A percentile compares a stretch with the other conserved stretches of the same genome.
Conservation (phyloP, 2,888 invertebrate species). For the Leistus spinibarbis region DNA sequence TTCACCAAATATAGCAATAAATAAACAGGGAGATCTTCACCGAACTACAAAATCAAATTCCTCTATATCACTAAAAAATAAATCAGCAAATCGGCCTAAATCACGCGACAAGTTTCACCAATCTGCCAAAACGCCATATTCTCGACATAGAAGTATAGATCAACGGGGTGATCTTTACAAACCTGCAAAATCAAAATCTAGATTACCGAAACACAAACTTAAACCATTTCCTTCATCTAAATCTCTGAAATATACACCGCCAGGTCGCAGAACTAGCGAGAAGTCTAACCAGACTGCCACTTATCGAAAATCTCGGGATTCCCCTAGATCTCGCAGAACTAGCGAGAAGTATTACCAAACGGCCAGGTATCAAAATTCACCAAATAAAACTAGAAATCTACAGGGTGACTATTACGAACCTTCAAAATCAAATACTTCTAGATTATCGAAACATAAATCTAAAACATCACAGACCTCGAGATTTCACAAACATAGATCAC, state of each 20-base stretch:
- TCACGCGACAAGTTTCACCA: neutral
- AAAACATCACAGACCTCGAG: neutral
- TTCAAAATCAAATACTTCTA: no score
- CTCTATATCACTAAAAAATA: neutral
- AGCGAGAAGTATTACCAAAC: neutral
- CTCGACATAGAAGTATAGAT: neutral
- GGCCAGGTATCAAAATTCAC: neutral
- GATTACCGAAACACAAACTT: neutral
- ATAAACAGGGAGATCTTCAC: neutral
- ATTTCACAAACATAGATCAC: neutral
- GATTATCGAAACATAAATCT: neutral
- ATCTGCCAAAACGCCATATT: neutral
- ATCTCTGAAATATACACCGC: neutral
- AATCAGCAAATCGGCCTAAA: neutral
- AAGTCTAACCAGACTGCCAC: neutral
- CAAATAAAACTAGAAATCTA: neutral
- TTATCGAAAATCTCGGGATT: neutral
- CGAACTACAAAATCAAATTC: neutral
- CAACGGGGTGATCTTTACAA: neutral
- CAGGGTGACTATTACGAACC: neutral
- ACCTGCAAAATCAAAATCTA: no score
- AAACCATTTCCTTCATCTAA: neutral
- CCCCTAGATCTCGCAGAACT: no score
- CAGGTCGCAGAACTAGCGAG: neutral
- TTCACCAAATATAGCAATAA: neutral